Evolutionary conservation across 1,140 invertebrate genomes (phyloP).

Genomic region (Diorhabda sublineata): DNA sequence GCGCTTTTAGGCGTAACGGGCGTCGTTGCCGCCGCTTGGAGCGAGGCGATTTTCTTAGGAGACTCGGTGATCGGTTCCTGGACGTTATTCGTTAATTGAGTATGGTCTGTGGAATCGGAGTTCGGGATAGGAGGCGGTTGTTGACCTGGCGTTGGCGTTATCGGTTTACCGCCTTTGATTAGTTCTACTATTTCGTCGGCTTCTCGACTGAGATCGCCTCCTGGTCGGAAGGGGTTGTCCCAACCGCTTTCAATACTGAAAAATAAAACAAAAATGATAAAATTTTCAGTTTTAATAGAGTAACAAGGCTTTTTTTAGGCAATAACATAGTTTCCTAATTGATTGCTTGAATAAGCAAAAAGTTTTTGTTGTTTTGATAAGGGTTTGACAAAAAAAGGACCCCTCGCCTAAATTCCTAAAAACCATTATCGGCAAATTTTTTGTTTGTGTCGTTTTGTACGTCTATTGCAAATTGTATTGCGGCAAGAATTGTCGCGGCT

Average conservation of each 20-base stretch:
- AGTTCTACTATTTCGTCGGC: constrained; percentile 93
- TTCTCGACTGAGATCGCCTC: constrained; percentile 89
- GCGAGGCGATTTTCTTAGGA: constrained; percentile 35
- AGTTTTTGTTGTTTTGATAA: too few species aligned
- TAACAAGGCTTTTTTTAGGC: too few species aligned
- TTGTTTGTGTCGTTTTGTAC: too few species aligned
- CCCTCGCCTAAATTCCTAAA: too few species aligned
- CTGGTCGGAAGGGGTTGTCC: constrained; percentile 96
- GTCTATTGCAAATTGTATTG: too few species aligned
- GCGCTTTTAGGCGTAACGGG: constrained; percentile 31
- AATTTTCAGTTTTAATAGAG: too few species aligned
- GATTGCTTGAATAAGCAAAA: too few species aligned
- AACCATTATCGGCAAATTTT: too few species aligned
- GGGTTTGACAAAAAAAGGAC: too few species aligned
- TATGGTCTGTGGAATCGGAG: constrained; percentile 31
- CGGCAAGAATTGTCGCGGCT: too few species aligned
- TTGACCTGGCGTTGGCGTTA: constrained; percentile 60
- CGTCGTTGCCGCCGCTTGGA: constrained; percentile 24
- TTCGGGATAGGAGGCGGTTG: constrained; percentile 32
- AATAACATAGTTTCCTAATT: too few species aligned
- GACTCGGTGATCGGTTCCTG: constrained; percentile 31
- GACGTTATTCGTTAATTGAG: constrained; percentile 28
- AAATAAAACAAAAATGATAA: constrained; percentile 21
- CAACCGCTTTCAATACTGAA: constrained; percentile 89
- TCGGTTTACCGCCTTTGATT: constrained; percentile 85